Conservation (phyloP, 2,797 vertebrate species). For the Petrocephalus sullivani region DNA sequence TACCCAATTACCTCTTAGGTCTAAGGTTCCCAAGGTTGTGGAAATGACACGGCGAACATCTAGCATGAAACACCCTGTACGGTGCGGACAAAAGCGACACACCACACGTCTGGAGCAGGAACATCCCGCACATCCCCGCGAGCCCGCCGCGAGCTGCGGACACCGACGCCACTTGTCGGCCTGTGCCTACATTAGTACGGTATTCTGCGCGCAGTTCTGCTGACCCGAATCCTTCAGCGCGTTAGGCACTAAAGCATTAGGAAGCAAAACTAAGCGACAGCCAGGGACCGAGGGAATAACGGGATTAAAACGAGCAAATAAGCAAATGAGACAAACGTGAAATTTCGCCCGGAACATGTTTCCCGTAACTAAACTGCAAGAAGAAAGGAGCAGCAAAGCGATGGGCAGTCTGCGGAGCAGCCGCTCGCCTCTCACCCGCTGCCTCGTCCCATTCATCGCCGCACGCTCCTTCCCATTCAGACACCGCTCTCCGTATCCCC, state of each 20-base stretch:
- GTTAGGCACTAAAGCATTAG: background rate
- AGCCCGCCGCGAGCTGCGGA: background rate
- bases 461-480: background rate
- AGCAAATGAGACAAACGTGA: background rate
- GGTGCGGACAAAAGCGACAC: background rate
- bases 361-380: background rate
- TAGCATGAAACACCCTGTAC: background rate
- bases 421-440: background rate
- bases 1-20: background rate
- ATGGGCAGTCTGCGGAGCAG: background rate
- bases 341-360: background rate
- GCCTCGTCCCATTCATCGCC: background rate
- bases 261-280: slow-evolving; percentile 2
- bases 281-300: background rate
- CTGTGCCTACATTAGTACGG: background rate
- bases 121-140: background rate
- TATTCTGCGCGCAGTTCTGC: background rate
- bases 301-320: background rate
- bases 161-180: background rate
- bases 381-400: background rate
- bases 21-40: background rate
- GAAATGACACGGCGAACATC: background rate
- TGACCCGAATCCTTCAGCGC: background rate
- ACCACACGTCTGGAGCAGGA: background rate
- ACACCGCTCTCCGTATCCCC: background rate